Evolutionary conservation across 1,140 invertebrate species (phyloP).

Genomic region (Brevipalpus yothersi): DNA sequence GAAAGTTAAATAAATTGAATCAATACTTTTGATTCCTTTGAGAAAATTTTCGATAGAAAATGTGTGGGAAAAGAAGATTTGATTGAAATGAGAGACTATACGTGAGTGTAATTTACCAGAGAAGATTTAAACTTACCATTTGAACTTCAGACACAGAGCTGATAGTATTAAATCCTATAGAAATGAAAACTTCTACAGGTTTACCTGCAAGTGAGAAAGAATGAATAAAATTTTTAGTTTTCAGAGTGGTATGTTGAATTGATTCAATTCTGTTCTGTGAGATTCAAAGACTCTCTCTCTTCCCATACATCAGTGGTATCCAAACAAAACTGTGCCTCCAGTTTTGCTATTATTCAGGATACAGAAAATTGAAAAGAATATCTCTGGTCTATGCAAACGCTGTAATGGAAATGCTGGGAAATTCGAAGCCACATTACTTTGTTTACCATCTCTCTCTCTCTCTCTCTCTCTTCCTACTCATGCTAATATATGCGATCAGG

Average conservation of each 20-base stretch:
- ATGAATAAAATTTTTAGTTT: neutral
- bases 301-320: neutral
- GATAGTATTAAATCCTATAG: conserved; percentile 93
- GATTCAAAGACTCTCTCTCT: neutral
- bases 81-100: neutral
- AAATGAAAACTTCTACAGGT: conserved; percentile 84
- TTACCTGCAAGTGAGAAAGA: conserved; percentile 27
- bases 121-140: conserved; percentile 35
- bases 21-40: too few species aligned
- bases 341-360: neutral
- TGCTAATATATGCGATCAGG: too few species aligned
- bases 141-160: conserved; percentile 94
- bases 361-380: neutral
- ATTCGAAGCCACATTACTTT: neutral
- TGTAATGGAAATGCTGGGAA: neutral
- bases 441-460: neutral
- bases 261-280: neutral
- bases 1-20: neutral
- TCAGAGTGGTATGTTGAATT: neutral
- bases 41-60: too few species aligned
- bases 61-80: neutral
- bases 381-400: neutral
- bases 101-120: neutral
- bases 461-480: too few species aligned
- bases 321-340: neutral